Evolutionary conservation across 30 jellyfish, hydroid and myxozoan genomes (phyloP).

Genomic region (Turritopsis dohrnii): DNA sequence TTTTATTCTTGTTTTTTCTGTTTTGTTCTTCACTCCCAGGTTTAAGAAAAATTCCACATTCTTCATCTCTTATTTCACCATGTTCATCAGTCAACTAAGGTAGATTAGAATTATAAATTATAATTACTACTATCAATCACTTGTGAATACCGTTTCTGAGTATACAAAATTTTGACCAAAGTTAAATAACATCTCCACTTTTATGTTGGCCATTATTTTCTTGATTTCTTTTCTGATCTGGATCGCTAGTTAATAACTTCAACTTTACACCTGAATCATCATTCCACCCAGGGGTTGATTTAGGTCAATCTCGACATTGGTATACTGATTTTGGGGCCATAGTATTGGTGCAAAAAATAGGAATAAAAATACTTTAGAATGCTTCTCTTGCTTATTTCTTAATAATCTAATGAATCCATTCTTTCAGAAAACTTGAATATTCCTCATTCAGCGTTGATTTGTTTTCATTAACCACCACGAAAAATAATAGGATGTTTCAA

Average conservation of each 20-base stretch:
- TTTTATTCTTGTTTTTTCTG: not conserved
- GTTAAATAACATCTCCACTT: not conserved
- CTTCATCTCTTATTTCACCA: not conserved
- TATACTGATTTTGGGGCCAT: no score
- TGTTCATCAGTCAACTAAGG: not conserved
- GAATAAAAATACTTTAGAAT: no score
- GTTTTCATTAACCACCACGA: no score
- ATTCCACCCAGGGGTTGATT: no score
- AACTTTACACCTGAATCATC: not conserved
- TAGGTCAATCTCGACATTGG: no score
- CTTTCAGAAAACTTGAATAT: no score
- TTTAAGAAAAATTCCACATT: no score
- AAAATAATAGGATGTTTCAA: no score
- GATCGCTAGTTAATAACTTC: not conserved
- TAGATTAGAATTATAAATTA: not conserved
- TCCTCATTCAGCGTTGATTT: no score
- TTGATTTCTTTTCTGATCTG: not conserved
- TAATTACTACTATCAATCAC: not conserved
- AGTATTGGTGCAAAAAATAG: no score
- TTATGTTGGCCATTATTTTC: not conserved
- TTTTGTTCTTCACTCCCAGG: not conserved
- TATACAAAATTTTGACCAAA: not conserved
- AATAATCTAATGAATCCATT: no score
- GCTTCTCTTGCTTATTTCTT: no score
- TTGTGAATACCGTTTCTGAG: not conserved